Base-by-base conservation (phyloP, 2,113 vertebrate species). In the Oreotrochilus melanogaster region DNA sequence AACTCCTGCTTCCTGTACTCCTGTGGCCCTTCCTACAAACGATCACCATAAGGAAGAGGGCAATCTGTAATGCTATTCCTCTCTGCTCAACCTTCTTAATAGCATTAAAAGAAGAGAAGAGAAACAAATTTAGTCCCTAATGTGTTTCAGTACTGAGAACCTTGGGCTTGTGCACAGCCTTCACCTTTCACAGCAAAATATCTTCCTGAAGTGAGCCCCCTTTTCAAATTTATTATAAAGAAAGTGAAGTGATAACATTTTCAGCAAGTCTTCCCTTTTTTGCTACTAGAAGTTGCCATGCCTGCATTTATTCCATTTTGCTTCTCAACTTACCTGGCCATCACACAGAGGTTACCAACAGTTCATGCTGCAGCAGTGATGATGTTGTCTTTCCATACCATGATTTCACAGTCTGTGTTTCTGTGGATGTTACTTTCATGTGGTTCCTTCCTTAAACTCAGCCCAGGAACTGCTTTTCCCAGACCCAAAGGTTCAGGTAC, bases 401-500 rank as follows among this genome's bases (percentile, higher is more conserved):
- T 6, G 2, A 33, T 33, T 67, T 43, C 45, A 0, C 8, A 18
- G 24, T 18, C 65, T 33, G 2, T 24, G 3, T 39, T n/a, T 47
- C 9, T 4, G 1, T 30, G 27, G 42, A 12, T 75, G 10, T 56
- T 33, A 25, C 69, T 84, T 82, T 74, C 71, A 43, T 12, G 0
- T 48, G 74, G 12, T 25, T 80, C 45, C 48, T 58, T 69, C 58
- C 74, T 75, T 37, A 12, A 58, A 30, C 7, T 82, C 72, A 42
- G 53, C 35, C 56, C 74, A 74, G 37, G n/a, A 9, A 5, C n/a
- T 53, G 5, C 48, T 95, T 54, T 31, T 91, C 58, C 35, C 66
- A 4, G 33, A 75, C 50, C 81, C 82, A 33, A 69, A 64, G 84
- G 96, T 96, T 88, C 96, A 88, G 91, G 92, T 81, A 69, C 27